Evolutionary conservation across 1,140 invertebrate species (phyloP).

Genomic region (Heliconius melpomene): DNA sequence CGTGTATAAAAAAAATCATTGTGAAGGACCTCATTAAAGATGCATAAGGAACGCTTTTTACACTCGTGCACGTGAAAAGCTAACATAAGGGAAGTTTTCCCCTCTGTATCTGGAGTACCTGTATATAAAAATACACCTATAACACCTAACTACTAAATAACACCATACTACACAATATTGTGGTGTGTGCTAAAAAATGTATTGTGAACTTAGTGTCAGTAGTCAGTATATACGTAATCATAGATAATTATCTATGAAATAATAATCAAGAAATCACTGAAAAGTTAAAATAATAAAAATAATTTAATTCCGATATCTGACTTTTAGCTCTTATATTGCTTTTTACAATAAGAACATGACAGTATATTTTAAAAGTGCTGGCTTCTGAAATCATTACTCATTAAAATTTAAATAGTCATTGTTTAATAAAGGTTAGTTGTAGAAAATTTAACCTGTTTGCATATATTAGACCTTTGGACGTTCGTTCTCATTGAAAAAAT

Average conservation of each 20-base stretch:
- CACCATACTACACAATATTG: background rate
- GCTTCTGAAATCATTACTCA: background rate
- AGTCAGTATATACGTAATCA: no score
- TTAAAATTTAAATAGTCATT: constrained; percentile 9
- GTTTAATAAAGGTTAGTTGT: constrained; percentile 6
- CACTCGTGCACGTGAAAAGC: constrained; percentile 21
- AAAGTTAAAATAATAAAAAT: no score
- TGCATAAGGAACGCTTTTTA: constrained; percentile 18
- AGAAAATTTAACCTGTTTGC: constrained; percentile 9
- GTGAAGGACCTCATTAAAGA: constrained; percentile 18
- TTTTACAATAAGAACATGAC: background rate
- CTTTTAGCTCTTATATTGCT: background rate
- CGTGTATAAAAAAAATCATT: constrained; percentile 7
- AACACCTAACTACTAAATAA: background rate
- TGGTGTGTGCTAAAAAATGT: background rate
- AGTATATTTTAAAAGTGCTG: background rate
- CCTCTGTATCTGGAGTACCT: constrained; percentile 21
- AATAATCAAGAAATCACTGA: no score
- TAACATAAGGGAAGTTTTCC: constrained; percentile 27
- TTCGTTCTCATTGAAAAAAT: constrained; percentile 1
- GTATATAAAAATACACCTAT: background rate
- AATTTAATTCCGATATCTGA: background rate
- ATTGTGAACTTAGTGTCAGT: background rate
- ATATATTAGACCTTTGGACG: constrained; percentile 6
- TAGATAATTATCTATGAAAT: no score